Conservation (phyloP, 23 tunicate species). For the Trididemnum miniatum region DNA sequence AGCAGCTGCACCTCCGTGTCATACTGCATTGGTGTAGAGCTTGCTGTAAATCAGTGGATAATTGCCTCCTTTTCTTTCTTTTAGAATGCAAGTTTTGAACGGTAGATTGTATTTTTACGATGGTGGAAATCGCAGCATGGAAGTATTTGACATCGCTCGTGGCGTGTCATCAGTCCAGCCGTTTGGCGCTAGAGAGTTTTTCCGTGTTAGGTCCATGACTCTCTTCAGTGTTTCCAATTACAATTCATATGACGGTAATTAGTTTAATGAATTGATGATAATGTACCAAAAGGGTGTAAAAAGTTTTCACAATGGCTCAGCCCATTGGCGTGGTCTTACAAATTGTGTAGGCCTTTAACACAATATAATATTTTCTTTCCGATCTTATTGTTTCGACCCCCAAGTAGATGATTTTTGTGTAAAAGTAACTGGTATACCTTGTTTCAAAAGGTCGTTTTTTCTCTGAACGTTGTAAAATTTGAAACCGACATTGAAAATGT, state of each 20-base stretch:
- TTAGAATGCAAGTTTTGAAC: slow-evolving; percentile 35
- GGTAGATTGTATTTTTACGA: slow-evolving; percentile 42
- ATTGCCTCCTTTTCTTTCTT: too few relatives aligned
- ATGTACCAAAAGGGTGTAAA: not conserved
- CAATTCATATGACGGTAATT: slow-evolving; percentile 33
- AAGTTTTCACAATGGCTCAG: not conserved
- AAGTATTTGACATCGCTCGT: slow-evolving; percentile 38
- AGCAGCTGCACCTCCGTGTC: too few relatives aligned
- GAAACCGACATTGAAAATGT: too few relatives aligned
- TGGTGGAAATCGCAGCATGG: slow-evolving; percentile 40
- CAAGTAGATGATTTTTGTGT: too few relatives aligned
- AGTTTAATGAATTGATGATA: not conserved
- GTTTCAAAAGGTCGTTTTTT: too few relatives aligned
- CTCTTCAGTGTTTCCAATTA: slow-evolving; percentile 42
- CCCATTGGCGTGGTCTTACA: too few relatives aligned
- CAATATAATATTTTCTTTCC: too few relatives aligned
- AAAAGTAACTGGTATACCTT: too few relatives aligned
- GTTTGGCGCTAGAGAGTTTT: slow-evolving; percentile 63
- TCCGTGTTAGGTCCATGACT: slow-evolving; percentile 36
- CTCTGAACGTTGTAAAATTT: too few relatives aligned
- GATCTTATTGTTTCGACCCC: too few relatives aligned
- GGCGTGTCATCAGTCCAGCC: slow-evolving; percentile 43
- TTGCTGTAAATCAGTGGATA: not conserved
- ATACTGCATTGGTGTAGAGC: too few relatives aligned
- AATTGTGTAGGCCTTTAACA: too few relatives aligned